Percentiles rank a stretch among this genome's conserved stretches.
These are phyloP conservation scores for Leptoteleia sp. DNA, from an alignment of 1,140 invertebrate species.

Conservation along the genomic window DNA sequence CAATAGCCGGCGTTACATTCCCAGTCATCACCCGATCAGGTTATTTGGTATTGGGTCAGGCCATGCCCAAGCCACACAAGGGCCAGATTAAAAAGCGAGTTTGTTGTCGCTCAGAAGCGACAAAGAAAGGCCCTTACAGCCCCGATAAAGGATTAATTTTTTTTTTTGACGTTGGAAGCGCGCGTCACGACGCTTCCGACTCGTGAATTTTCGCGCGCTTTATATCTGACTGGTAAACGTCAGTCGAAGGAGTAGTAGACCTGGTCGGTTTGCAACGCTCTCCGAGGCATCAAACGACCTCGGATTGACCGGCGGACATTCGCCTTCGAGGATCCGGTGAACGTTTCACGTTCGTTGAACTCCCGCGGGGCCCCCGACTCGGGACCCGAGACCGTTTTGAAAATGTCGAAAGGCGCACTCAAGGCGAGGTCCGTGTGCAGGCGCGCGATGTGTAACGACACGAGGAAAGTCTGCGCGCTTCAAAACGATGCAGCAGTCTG, in stretches of 20 bases:
- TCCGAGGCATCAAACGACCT: constrained; percentile 64
- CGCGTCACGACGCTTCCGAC: not conserved
- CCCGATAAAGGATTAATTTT: not conserved
- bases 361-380: constrained; percentile 48
- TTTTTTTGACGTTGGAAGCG: not conserved
- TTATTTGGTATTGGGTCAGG: no score
- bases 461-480: constrained; percentile 43
- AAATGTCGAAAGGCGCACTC: constrained; percentile 65
- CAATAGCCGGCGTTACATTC: no score
- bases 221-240: constrained; percentile 12
- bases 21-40: no score
- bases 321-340: constrained; percentile 66
- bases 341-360: constrained; percentile 67
- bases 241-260: constrained; percentile 22
- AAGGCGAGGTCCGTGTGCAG: constrained; percentile 59
- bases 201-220: not conserved
- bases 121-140: no score
- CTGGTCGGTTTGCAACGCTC: constrained; percentile 35
- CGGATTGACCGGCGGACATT: constrained; percentile 66
- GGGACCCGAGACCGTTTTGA: constrained; percentile 61
- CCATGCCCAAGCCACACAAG: no score
- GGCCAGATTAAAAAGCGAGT: no score
- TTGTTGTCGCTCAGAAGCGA: no score
- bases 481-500: constrained; percentile 34
- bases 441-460: constrained; percentile 58